Evolutionary conservation across 2,888 invertebrate species (phyloP).

Genomic region (Seira musarum): DNA sequence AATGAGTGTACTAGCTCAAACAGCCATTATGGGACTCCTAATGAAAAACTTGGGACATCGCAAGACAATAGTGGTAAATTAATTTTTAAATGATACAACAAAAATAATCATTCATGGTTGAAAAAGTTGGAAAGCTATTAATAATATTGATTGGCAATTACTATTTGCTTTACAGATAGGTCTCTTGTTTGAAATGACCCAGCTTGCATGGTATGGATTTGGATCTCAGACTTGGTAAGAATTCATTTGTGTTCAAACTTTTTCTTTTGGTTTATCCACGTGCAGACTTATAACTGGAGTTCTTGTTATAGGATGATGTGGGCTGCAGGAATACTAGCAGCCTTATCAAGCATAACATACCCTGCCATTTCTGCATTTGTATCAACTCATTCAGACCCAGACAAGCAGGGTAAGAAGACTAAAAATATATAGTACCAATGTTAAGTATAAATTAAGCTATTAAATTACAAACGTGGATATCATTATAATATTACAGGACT

Average conservation of each 20-base stretch:
- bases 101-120: too few relatives aligned
- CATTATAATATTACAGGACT: constrained; percentile 76
- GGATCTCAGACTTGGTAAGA: constrained; percentile 92
- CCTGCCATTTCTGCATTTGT: constrained; percentile 99
- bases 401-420: constrained; percentile 85
- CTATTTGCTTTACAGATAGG: too few relatives aligned
- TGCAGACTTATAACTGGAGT: constrained; percentile 4
- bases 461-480: too few relatives aligned
- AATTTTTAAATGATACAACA: too few relatives aligned
- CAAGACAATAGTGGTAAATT: constrained; percentile 95
- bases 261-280: not conserved
- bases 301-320: constrained; percentile 91
- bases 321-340: constrained; percentile 97
- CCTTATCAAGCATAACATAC: constrained; percentile 96
- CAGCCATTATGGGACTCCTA: constrained; percentile 81
- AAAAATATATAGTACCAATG: too few relatives aligned
- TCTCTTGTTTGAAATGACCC: constrained; percentile 95
- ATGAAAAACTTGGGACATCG: constrained; percentile 94
- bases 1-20: constrained; percentile 93
- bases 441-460: too few relatives aligned
- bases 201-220: constrained; percentile 97
- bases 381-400: constrained; percentile 97
- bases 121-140: too few relatives aligned
- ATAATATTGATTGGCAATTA: too few relatives aligned
- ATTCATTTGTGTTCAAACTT: too few relatives aligned